These are phyloP conservation scores for Cryptomyrus ogoouensis DNA, from an alignment of 2,113 vertebrate genomes.

Conservation along the genomic window DNA sequence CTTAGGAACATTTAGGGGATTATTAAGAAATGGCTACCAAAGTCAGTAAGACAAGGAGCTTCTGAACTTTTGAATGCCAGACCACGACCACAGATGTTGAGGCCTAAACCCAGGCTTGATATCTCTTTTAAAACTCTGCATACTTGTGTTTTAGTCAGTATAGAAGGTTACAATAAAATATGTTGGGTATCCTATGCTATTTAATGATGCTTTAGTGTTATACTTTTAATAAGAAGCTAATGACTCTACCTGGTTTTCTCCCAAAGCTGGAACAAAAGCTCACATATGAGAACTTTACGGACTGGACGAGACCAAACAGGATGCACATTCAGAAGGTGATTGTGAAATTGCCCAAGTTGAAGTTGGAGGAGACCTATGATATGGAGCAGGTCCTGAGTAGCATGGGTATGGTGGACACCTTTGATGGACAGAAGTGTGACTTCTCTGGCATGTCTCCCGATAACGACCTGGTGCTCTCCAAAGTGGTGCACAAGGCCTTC, in stretches of 20 bases:
- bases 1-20: too few relatives aligned
- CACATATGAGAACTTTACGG: slow-evolving; percentile 62
- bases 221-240: background rate
- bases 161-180: background rate
- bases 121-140: background rate
- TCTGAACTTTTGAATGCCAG: background rate
- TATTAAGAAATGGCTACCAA: background rate
- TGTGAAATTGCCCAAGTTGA: slow-evolving; percentile 70
- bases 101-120: background rate
- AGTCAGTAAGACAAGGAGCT: background rate
- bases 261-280: slow-evolving; percentile 66
- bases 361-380: slow-evolving; percentile 69
- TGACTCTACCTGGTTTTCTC: background rate
- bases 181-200: background rate
- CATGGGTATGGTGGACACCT: slow-evolving; percentile 76
- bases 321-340: slow-evolving; percentile 58
- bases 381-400: slow-evolving; percentile 56
- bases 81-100: background rate
- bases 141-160: background rate
- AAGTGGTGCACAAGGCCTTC: slow-evolving; percentile 78
- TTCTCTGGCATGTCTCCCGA: slow-evolving; percentile 72
- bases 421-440: slow-evolving; percentile 49
- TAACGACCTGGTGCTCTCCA: slow-evolving; percentile 64
- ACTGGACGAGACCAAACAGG: slow-evolving; percentile 62
- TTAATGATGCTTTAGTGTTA: background rate